Conservation (phyloP, 2,888 invertebrate genomes). For the Cephus runcator region DNA sequence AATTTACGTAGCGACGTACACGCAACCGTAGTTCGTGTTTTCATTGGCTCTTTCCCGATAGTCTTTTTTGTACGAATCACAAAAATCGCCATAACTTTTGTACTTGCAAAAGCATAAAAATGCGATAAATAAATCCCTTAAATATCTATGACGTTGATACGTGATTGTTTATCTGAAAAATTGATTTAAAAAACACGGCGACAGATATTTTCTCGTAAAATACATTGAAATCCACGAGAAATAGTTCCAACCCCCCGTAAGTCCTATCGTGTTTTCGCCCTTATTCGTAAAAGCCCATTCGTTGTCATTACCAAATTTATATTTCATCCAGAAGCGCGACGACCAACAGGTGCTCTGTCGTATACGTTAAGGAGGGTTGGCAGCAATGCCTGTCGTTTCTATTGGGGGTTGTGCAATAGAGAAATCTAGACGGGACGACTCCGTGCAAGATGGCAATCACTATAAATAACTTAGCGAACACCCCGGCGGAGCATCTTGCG, state of each 20-base stretch:
- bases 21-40: neutral
- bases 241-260: neutral
- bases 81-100: neutral
- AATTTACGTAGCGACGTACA: neutral
- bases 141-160: too few species aligned
- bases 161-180: too few species aligned
- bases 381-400: neutral
- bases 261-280: neutral
- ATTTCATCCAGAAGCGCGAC: constrained; percentile 33
- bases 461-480: constrained; percentile 43
- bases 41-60: neutral
- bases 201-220: neutral
- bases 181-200: too few species aligned
- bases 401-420: neutral
- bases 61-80: neutral
- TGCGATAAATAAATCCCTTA: neutral
- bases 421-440: neutral
- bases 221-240: neutral
- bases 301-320: constrained; percentile 48
- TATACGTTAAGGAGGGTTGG: neutral
- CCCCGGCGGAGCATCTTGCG: constrained; percentile 1
- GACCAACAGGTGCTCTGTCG: constrained; percentile 43
- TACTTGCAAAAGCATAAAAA: neutral
- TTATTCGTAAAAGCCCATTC: neutral
- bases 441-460: constrained; percentile 39